Evolutionary conservation across 1,140 invertebrate species (phyloP).

Genomic region (Temnothorax nylanderi): DNA sequence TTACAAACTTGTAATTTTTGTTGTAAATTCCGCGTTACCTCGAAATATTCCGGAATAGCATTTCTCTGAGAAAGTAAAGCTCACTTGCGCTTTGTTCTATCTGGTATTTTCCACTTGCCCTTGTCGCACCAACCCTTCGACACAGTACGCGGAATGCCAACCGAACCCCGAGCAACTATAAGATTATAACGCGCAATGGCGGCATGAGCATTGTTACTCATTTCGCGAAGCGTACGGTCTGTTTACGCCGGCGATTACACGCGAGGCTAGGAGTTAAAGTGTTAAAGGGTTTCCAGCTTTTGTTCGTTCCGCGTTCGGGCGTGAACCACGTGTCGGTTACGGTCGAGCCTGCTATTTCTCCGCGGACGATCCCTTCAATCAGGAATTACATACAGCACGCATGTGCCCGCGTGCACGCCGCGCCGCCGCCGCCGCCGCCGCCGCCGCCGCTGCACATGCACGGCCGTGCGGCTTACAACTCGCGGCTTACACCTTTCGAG

Average conservation of each 20-base stretch:
- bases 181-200: slow-evolving; percentile 32
- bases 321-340: slow-evolving; percentile 33
- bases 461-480: slow-evolving; percentile 50
- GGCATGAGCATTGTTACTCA: slow-evolving; percentile 32
- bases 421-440: slow-evolving; percentile 8
- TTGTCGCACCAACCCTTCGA: background rate
- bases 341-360: slow-evolving; percentile 29
- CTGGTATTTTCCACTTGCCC: background rate
- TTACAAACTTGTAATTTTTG: background rate
- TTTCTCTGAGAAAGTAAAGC: background rate
- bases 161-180: background rate
- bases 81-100: background rate
- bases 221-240: slow-evolving; percentile 42
- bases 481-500: slow-evolving; percentile 73
- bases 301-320: background rate
- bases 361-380: slow-evolving; percentile 58
- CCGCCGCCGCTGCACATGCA: background rate
- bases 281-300: slow-evolving; percentile 59
- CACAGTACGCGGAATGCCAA: background rate
- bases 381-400: slow-evolving; percentile 17
- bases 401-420: background rate
- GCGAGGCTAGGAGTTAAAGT: slow-evolving; percentile 52
- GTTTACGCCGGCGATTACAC: slow-evolving; percentile 55
- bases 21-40: too few species aligned
- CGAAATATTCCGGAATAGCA: background rate